Evolutionary conservation across 1,140 invertebrate genomes (phyloP).

Genomic region (Eueides isabella): DNA sequence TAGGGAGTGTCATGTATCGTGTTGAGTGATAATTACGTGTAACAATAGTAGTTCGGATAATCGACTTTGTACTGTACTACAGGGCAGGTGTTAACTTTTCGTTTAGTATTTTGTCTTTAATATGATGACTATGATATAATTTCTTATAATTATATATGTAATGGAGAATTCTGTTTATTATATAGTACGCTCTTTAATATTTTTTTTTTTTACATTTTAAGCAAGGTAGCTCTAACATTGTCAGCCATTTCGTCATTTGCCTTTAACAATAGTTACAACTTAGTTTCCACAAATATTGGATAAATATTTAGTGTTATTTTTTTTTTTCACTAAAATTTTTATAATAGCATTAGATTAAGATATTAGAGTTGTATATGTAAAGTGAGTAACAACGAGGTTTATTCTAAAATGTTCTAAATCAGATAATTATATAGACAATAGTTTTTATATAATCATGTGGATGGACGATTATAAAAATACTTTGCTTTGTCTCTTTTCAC

Average conservation of each 20-base stretch:
- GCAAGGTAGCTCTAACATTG: not conserved
- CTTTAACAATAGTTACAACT: not conserved
- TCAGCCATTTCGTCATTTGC: not conserved
- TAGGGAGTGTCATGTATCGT: too few relatives aligned
- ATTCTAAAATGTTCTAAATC: slow-evolving; percentile 9
- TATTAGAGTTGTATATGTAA: not conserved
- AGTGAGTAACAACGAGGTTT: slow-evolving; percentile 8
- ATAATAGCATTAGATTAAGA: not conserved
- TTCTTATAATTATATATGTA: too few relatives aligned
- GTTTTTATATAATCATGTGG: slow-evolving; percentile 10
- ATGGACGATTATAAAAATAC: not conserved
- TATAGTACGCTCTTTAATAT: not conserved
- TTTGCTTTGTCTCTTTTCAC: not conserved
- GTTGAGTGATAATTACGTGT: too few relatives aligned
- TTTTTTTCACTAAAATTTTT: not conserved
- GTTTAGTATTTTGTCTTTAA: too few relatives aligned
- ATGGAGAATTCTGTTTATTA: too few relatives aligned
- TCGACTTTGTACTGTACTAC: too few relatives aligned
- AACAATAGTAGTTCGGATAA: too few relatives aligned
- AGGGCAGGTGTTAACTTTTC: too few relatives aligned
- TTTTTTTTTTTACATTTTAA: not conserved
- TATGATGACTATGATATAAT: too few relatives aligned
- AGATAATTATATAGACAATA: slow-evolving; percentile 3
- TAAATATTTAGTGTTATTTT: not conserved
- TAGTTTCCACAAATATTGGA: not conserved